Conservation (phyloP, 1,140 invertebrate species). For the Drosophila murphyi region DNA sequence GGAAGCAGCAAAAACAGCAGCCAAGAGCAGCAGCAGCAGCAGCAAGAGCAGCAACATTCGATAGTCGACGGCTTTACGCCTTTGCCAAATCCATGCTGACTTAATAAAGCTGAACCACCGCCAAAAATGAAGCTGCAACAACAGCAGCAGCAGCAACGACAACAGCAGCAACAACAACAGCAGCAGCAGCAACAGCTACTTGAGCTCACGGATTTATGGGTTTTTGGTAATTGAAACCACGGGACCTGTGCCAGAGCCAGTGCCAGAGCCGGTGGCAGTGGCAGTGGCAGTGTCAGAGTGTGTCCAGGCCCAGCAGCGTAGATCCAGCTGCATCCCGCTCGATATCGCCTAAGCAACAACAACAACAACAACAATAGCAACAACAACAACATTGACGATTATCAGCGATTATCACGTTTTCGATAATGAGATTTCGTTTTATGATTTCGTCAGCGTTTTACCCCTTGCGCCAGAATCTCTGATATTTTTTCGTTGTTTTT, state of each 20-base stretch:
- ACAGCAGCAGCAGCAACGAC: constrained; percentile 4
- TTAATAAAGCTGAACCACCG: constrained; percentile 45
- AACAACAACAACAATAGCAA: constrained; percentile 40
- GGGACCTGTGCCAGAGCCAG: background rate
- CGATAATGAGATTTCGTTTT: constrained; percentile 78
- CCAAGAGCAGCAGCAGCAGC: background rate
- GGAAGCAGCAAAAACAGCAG: constrained; percentile 22
- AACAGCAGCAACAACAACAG: background rate
- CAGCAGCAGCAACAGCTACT: constrained; percentile 21
- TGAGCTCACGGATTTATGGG: constrained; percentile 50
- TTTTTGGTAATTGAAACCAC: constrained; percentile 55
- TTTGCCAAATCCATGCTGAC: constrained; percentile 48
- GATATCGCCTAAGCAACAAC: constrained; percentile 3
- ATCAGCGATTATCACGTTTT: constrained; percentile 79
- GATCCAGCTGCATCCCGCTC: background rate
- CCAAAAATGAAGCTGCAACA: constrained; percentile 15
- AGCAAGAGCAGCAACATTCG: background rate
- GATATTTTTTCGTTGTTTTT: background rate
- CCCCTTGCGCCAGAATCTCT: constrained; percentile 29
- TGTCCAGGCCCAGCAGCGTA: background rate
- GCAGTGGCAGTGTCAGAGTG: background rate
- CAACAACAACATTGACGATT: constrained; percentile 73
- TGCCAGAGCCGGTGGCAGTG: constrained; percentile 3
- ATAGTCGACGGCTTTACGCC: constrained; percentile 48
- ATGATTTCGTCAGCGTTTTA: constrained; percentile 44